Evolutionary conservation across 2,797 vertebrate species (phyloP).

Genomic region (Erpetoichthys calabaricus): DNA sequence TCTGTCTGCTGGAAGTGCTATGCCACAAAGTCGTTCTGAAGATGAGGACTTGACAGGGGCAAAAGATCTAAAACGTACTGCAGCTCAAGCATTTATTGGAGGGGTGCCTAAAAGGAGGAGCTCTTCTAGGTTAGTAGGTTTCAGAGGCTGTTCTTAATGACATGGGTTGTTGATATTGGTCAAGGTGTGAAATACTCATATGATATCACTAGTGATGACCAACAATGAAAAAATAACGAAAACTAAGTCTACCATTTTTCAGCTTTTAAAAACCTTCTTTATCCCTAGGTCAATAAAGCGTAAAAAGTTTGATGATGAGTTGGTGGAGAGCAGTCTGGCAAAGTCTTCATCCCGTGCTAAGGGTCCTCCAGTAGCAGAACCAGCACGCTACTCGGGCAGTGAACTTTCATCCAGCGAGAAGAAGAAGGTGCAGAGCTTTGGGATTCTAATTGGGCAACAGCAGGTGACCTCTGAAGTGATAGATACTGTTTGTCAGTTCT

Average conservation of each 20-base stretch:
- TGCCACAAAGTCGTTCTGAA: slow-evolving; percentile 72
- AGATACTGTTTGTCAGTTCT: background rate
- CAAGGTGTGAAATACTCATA: too few species aligned
- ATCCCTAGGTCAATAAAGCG: slow-evolving; percentile 78
- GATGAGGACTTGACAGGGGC: slow-evolving; percentile 73
- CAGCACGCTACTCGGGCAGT: slow-evolving; percentile 69
- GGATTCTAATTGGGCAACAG: background rate
- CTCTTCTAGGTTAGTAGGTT: slow-evolving; percentile 68
- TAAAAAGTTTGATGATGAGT: slow-evolving; percentile 91
- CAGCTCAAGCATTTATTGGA: slow-evolving; percentile 64
- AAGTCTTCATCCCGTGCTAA: slow-evolving; percentile 85
- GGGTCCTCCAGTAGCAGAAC: slow-evolving; percentile 70
- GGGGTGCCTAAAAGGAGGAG: slow-evolving; percentile 82
- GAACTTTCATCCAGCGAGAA: slow-evolving; percentile 82
- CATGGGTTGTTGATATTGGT: background rate
- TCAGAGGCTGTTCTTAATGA: background rate
- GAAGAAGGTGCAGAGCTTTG: slow-evolving; percentile 60
- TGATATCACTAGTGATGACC: too few species aligned
- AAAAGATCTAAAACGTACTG: slow-evolving; percentile 64
- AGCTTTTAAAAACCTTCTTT: background rate
- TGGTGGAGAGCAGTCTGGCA: slow-evolving; percentile 92
- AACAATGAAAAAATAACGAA: background rate
- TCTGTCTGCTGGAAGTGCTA: slow-evolving; percentile 55
- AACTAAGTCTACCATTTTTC: background rate
- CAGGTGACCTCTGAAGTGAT: background rate